Evolutionary conservation across 2,888 invertebrate species (phyloP), one percentile per base, ranked within the genome.

Genomic region (Rutpela maculata): DNA sequence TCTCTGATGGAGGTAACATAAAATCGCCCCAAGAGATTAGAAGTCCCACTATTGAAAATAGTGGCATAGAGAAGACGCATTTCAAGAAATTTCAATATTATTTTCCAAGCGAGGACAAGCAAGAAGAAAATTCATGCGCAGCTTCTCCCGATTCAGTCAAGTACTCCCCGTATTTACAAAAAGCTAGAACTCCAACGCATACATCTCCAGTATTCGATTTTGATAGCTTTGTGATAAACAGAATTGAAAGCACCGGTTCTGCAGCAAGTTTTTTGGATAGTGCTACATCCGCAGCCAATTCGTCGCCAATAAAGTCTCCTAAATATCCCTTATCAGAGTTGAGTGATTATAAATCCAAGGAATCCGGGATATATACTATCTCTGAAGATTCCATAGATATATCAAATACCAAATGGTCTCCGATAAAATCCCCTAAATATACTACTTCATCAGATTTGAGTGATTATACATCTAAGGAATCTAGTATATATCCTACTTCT

Each of bases 331-430:
- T 26, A n/a, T 19, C 67, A 56, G 67, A 50, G n/a, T 35, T 26
- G 0, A 67, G 19, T 17, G 67, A 26, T 3, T 67, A n/a, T 10
- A 67, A 67, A 55, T 55, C 67, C 7, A 59, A 50, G n/a, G 50
- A 50, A n/a, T 50, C 50, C 7, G 50, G n/a, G n/a, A n/a, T n/a
- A n/a, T 9, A 38, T 18, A 15, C 38, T 43, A 31, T 1, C 18
- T 38, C 0, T 18, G 43, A 65, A 0, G 65, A 19, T 43, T 22
- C 18, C 1, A 19, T 1, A 38, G n/a, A 38, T 19, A 38, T 11
- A 38, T 43, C 43, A 18, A 31, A 43, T 19, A 43, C 31, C 9
- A 55, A 55, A n/a, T n/a, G n/a, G 4, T 22, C 65, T 50, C 43
- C 43, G 17, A 15, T 38, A 43, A 66, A 38, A 18, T 66, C 65